Base-by-base conservation (phyloP, 2,113 vertebrate genomes). In the Tragulus kanchil region DNA sequence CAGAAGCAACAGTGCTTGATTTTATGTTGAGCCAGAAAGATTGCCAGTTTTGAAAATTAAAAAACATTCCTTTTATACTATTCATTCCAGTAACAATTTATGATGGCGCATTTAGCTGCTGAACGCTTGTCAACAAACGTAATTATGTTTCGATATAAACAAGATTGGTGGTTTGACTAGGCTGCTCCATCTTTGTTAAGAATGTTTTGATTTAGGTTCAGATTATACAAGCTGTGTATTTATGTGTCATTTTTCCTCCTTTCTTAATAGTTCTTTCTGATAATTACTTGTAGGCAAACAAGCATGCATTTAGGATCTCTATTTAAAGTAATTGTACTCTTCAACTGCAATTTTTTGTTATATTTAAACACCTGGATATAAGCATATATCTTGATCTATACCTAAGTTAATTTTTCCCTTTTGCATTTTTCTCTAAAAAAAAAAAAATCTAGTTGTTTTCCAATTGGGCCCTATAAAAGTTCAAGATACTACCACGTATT, bases 261-360 rank as follows among this genome's bases (percentile, higher is more conserved):
- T 98, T 98, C 96, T 98, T 99, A 98, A 99, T 98, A 98, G 97
- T 98, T 98, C 97, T 96, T 98, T 97, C 98, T 98, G 95, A 98
- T 99, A 99, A 99, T 99, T 99, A 98, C 98, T 99, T 98, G 97
- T 99, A 99, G 99, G 97, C 99, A 99, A 98, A 99, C 99, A 97
- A 99, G 99, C 90, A 99, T 99, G 95, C 99, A 99, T 98, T 99
- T 99, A 96, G 99, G 99, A 98, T 99, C 99, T 62, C 97, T 99
- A 90, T 99, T 75, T 84, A 69, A 71, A 67, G 56, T 42, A 42
- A 79, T 62, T 87, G 56, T n/a, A 85, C 19, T 89, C 5, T 64
- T 89, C 31, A 93, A 42, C 21, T 79, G 58, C 81, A 50, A 6
- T 69, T 48, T 91, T 93, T 83, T 36, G 45, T 42, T 71, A 56